Percentiles rank a stretch among this genome's conserved stretches.
These are phyloP conservation scores for Dilophus febrilis DNA, from an alignment of 2,888 invertebrate genomes.

Conservation along the genomic window DNA sequence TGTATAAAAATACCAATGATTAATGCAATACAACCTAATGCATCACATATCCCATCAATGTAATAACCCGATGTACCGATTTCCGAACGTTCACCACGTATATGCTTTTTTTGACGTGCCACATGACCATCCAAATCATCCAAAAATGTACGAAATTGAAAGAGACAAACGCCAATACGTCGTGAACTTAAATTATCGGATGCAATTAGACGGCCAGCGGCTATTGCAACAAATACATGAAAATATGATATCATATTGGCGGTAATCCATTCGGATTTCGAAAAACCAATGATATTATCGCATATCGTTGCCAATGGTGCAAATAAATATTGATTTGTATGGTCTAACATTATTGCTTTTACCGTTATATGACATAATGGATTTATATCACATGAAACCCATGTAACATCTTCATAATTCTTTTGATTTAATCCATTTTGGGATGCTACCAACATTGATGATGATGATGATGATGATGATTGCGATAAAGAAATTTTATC, in stretches of 20 bases:
- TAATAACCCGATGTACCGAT: slow-evolving; percentile 68
- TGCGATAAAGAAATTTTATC: slow-evolving; percentile 6
- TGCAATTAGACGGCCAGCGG: slow-evolving; percentile 57
- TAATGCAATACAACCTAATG: slow-evolving; percentile 54
- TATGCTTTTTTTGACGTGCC: slow-evolving; percentile 56
- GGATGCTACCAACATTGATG: background rate
- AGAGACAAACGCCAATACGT: slow-evolving; percentile 56
- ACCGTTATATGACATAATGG: slow-evolving; percentile 67
- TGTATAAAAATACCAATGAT: slow-evolving; percentile 51
- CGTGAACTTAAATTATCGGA: slow-evolving; percentile 53
- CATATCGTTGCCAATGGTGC: slow-evolving; percentile 60
- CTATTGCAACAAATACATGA: slow-evolving; percentile 57
- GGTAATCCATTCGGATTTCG: slow-evolving; percentile 44
- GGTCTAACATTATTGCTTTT: slow-evolving; percentile 67
- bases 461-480: background rate
- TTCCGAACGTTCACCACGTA: slow-evolving; percentile 60
- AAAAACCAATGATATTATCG: slow-evolving; percentile 48
- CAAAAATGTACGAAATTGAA: slow-evolving; percentile 64
- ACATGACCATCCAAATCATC: slow-evolving; percentile 80
- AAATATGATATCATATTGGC: slow-evolving; percentile 71
- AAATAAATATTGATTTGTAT: slow-evolving; percentile 67
- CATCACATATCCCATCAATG: slow-evolving; percentile 69
- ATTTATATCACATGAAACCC: slow-evolving; percentile 53
- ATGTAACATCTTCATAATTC: slow-evolving; percentile 36
- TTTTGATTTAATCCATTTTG: slow-evolving; percentile 1